A percentile compares a stretch with the other conserved stretches of the same genome.
Evolutionary conservation across 2,797 vertebrate genomes (phyloP).

Genomic region (Rhyacichthys aspro): DNA sequence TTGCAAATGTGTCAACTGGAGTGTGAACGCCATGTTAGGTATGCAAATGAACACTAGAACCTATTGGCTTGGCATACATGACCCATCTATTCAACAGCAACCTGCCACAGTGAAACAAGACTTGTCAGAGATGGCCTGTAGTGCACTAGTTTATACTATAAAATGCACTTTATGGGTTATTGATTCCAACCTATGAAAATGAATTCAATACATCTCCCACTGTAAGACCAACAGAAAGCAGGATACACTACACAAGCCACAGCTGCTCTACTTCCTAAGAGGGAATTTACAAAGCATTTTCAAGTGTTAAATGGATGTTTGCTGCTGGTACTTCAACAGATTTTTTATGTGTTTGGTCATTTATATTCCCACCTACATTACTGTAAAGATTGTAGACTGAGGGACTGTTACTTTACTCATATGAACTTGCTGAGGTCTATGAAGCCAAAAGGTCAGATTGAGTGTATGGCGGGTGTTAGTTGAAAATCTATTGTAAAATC

Average conservation of each 20-base stretch:
- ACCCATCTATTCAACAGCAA: constrained; percentile 56
- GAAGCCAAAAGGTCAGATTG: neutral
- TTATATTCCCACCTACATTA: too few species aligned
- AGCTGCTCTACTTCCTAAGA: neutral
- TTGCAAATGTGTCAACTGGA: constrained; percentile 77
- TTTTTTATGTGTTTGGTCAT: too few species aligned
- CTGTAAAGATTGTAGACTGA: too few species aligned
- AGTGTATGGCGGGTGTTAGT: neutral
- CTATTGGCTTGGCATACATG: constrained; percentile 54
- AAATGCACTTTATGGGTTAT: constrained; percentile 57
- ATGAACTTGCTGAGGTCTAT: too few species aligned
- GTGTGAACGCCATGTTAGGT: constrained; percentile 72
- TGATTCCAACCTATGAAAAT: constrained; percentile 51
- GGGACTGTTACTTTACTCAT: too few species aligned
- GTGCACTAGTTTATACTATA: constrained; percentile 39
- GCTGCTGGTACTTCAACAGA: too few species aligned
- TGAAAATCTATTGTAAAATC: too few species aligned
- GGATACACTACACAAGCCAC: neutral
- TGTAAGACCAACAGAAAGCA: constrained; percentile 22
- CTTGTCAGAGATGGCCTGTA: constrained; percentile 37
- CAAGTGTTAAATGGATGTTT: neutral
- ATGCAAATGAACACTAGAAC: constrained; percentile 69
- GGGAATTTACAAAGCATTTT: neutral
- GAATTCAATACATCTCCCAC: constrained; percentile 33
- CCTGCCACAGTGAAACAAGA: constrained; percentile 41